Percentiles rank a stretch among this genome's conserved stretches.
Evolutionary conservation across 2,113 vertebrate genomes (phyloP).

Genomic region (Alethe diademata): DNA sequence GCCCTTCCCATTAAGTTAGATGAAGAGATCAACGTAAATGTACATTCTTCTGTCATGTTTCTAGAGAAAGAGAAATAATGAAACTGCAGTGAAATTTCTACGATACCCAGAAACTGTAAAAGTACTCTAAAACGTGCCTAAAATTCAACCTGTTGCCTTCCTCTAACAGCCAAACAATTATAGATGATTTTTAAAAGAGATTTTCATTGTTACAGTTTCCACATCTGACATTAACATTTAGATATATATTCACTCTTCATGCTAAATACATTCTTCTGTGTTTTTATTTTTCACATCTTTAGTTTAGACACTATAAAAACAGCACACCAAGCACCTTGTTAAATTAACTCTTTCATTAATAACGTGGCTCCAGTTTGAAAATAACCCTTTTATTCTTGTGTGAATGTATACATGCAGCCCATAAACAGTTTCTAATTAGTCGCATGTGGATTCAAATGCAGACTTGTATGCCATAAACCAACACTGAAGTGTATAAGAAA

Average conservation of each 20-base stretch:
- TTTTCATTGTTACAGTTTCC: background rate
- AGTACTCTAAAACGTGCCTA: accelerated
- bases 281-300: background rate
- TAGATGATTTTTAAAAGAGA: background rate
- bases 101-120: background rate
- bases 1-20: background rate
- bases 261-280: background rate
- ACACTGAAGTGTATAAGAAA: conserved; percentile 82
- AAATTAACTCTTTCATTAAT: conserved; percentile 74
- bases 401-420: conserved; percentile 61
- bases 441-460: conserved; percentile 78
- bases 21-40: background rate
- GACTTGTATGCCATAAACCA: conserved; percentile 73
- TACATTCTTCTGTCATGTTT: background rate
- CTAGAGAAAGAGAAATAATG: background rate
- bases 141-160: background rate
- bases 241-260: background rate
- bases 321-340: conserved; percentile 48
- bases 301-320: background rate
- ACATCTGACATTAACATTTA: background rate
- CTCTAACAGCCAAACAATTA: accelerated
- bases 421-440: conserved; percentile 83
- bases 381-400: conserved; percentile 41
- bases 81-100: background rate
- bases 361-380: background rate